phyloP scores from a whole-genome alignment of 2,113 vertebrate species.

The Neotoma lepida region DNA sequence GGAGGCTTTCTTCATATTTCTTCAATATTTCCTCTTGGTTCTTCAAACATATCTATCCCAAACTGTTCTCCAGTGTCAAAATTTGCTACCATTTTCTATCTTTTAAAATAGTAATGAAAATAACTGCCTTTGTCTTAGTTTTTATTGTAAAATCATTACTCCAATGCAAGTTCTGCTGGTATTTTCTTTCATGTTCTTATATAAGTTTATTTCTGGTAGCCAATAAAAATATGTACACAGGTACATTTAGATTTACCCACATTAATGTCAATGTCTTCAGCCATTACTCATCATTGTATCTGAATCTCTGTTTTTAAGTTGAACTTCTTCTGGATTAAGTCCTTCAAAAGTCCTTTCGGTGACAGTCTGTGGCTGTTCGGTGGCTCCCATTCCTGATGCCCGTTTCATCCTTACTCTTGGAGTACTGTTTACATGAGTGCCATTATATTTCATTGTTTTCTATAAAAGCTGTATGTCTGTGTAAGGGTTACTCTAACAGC shows the following conservation, averaged over 20 bases:
- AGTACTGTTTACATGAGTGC: background rate
- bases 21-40: background rate
- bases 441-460: background rate
- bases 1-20: background rate
- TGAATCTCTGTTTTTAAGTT: background rate
- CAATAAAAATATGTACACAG: background rate
- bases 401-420: background rate
- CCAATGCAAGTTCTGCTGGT: background rate
- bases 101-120: constrained; percentile 22
- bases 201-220: background rate
- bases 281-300: background rate
- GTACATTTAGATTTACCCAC: background rate
- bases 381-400: background rate
- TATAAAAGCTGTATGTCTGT: background rate
- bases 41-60: background rate
- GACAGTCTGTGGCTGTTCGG: background rate
- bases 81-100: background rate
- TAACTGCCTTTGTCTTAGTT: background rate
- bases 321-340: background rate
- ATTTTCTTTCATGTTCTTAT: background rate
- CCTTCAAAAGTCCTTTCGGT: background rate
- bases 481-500: background rate
- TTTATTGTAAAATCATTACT: background rate
- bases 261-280: background rate
- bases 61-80: background rate